phyloP scores from a whole-genome alignment of 2,888 invertebrate species.

The Drosophila helvetica region DNA sequence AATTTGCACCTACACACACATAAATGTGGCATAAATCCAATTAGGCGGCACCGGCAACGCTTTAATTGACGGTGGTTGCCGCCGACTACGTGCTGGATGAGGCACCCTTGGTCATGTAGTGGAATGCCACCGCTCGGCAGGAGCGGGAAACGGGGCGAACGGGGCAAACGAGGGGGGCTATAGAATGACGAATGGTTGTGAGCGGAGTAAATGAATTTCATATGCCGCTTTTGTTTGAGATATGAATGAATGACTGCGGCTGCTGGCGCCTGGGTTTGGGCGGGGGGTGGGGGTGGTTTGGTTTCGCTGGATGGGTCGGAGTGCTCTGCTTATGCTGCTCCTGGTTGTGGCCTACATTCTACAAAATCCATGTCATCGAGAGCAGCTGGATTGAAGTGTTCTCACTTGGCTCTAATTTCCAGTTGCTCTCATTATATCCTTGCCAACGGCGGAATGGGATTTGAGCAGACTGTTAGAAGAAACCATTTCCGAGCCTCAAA shows the following conservation, averaged over 20 bases:
- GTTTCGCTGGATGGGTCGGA: not conserved
- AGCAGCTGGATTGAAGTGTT: slow-evolving; percentile 1
- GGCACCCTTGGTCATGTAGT: slow-evolving; percentile 28
- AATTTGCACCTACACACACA: slow-evolving; percentile 73
- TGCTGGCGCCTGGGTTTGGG: slow-evolving; percentile 5
- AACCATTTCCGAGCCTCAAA: not conserved
- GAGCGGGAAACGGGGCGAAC: slow-evolving; percentile 2
- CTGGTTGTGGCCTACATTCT: slow-evolving; percentile 25
- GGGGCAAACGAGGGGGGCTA: slow-evolving; percentile 20
- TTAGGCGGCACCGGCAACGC: slow-evolving; percentile 74
- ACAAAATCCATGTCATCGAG: slow-evolving; percentile 3
- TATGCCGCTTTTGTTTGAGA: slow-evolving; percentile 72
- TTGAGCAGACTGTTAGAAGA: too few relatives aligned
- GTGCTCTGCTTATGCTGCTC: slow-evolving; percentile 1
- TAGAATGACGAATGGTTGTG: slow-evolving; percentile 40
- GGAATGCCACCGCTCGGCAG: not conserved
- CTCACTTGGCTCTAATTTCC: not conserved
- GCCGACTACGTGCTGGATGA: slow-evolving; percentile 42
- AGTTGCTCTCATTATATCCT: not conserved
- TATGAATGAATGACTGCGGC: slow-evolving; percentile 58
- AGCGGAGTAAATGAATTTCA: slow-evolving; percentile 73
- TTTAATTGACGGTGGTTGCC: slow-evolving; percentile 72
- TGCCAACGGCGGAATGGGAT: too few relatives aligned
- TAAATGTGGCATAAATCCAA: slow-evolving; percentile 79
- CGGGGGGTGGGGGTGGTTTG: not conserved